phyloP scores from a whole-genome alignment of 1,140 invertebrate genomes.

The Drosophila rufa region DNA sequence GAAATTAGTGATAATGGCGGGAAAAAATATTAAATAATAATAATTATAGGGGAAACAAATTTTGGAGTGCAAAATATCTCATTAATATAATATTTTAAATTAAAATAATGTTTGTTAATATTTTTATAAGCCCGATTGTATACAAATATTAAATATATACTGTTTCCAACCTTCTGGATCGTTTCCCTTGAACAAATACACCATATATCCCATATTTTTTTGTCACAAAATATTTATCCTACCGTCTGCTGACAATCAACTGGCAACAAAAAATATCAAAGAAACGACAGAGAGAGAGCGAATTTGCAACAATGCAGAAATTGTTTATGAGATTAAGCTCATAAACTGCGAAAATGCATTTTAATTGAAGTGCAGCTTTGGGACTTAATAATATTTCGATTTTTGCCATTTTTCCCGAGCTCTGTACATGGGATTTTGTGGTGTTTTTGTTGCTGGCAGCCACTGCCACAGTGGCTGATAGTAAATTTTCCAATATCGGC shows the following conservation, averaged over 20 bases:
- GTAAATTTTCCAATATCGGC: slow-evolving; percentile 73
- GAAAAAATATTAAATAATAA: not conserved
- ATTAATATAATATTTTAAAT: not conserved
- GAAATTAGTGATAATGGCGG: not conserved
- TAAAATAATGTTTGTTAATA: not conserved
- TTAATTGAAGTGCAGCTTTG: slow-evolving; percentile 84
- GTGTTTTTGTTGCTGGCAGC: slow-evolving; percentile 41
- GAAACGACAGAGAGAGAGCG: slow-evolving; percentile 26
- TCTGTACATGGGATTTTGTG: slow-evolving; percentile 14
- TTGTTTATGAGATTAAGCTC: slow-evolving; percentile 84
- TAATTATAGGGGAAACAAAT: slow-evolving; percentile 1
- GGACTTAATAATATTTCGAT: slow-evolving; percentile 73
- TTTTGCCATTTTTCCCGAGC: slow-evolving; percentile 25
- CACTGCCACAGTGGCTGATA: slow-evolving; percentile 46
- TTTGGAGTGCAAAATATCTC: not conserved
- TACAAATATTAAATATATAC: not conserved
- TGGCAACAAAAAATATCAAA: slow-evolving; percentile 5
- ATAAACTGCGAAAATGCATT: slow-evolving; percentile 84
- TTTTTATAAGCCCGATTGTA: not conserved
- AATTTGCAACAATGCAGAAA: slow-evolving; percentile 75
- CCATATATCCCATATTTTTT: not conserved
- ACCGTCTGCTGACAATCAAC: slow-evolving; percentile 63
- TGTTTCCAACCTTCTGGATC: not conserved
- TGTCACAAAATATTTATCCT: slow-evolving; percentile 36
- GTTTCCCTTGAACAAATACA: not conserved